Evolutionary conservation across 2,113 vertebrate species (phyloP), one percentile per base, ranked within the genome.

Genomic region (Pelvicachromis taeniatus): DNA sequence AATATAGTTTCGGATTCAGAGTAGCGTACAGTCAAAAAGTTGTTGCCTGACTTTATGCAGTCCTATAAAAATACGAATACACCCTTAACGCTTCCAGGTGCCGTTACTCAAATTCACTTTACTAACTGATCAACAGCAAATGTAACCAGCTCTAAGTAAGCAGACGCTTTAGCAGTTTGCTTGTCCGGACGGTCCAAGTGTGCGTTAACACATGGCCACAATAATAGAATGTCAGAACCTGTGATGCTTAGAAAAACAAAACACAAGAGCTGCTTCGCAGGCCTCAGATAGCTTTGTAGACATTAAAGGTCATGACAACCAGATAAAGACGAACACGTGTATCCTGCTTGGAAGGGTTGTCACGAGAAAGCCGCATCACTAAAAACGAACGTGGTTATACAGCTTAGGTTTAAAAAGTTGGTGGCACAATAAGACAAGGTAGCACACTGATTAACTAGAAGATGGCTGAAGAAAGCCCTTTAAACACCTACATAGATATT

Each of bases 341-440:
- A 7, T 13, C 7, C 0, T 40, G 11, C 40, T 12, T 65, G 61
- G 35, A 65, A 5, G 35, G 4, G 19, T 21, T 65, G 7, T 38
- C 7, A 65, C 19, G 4, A 65, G 61, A 14, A 68, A 42, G n/a
- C 35, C 8, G 35, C n/a, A 14, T 40, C 35, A 14, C 61, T 65
- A 38, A 9, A 65, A 0, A 65, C 9, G 33, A 40, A 13, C 10
- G 2, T 16, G 35, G 38, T 4, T 21, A 40, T 21, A 5, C 0
- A 1, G 0, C 35, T 65, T 65, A 65, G 61, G 4, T 38, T 65
- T 38, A 12, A 19, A 38, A 38, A 63, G 19, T 23, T 68, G 29
- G 29, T 10, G 16, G 33, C 6, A 50, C 12, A 48, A 48, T 29
- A 50, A 19, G 42, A 73, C 19, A 48, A 29, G 68, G 2, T 19